A percentile compares a stretch with the other conserved stretches of the same genome.
phyloP scores from a whole-genome alignment of 2,113 vertebrate genomes.

The Zosterops lateralis region DNA sequence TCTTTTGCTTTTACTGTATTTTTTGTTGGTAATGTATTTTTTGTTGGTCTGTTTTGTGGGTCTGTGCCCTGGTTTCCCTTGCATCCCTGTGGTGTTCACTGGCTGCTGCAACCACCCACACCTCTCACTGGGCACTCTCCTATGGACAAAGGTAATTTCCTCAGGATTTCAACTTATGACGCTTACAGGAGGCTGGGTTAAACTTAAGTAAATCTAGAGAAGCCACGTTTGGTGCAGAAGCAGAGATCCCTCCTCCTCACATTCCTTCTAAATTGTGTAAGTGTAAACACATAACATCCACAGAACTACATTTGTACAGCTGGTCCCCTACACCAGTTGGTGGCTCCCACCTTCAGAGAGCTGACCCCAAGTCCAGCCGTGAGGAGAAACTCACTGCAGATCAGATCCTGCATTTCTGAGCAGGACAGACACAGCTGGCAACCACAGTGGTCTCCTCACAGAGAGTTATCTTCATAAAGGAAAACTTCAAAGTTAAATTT shows the following conservation, averaged over 20 bases:
- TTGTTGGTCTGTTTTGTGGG: neutral
- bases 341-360: neutral
- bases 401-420: neutral
- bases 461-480: neutral
- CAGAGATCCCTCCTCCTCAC: neutral
- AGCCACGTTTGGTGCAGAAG: neutral
- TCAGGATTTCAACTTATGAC: neutral
- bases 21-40: neutral
- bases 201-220: neutral
- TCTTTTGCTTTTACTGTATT: neutral
- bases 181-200: neutral
- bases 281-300: neutral
- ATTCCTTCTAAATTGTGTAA: neutral
- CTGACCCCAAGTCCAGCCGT: neutral
- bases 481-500: neutral
- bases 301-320: neutral
- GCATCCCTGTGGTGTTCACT: neutral
- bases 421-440: neutral
- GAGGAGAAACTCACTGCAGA: neutral
- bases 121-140: neutral
- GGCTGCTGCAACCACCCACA: neutral
- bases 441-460: neutral
- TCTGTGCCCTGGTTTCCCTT: neutral
- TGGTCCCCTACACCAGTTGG: neutral
- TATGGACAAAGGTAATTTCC: neutral